phyloP scores from a whole-genome alignment of 2,888 invertebrate genomes.

The Catotricha subobsoleta region DNA sequence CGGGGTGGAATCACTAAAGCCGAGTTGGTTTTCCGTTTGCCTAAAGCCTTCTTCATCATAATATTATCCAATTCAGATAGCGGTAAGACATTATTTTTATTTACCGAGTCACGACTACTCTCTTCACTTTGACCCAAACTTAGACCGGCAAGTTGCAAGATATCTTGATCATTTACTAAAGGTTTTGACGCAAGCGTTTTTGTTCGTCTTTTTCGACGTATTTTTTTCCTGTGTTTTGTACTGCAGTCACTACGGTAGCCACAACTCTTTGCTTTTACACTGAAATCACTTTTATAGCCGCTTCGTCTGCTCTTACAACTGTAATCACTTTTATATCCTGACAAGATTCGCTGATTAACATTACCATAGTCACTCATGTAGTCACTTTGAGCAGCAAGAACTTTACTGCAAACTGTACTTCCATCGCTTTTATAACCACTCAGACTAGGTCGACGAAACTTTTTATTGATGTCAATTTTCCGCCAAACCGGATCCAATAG shows the following conservation, averaged over 20 bases:
- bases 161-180: conserved; percentile 40
- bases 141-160: conserved; percentile 36
- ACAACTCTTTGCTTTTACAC: conserved; percentile 28
- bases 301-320: conserved; percentile 42
- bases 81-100: too few relatives aligned
- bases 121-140: conserved; percentile 36
- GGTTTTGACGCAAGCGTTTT: conserved; percentile 22
- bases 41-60: neutral
- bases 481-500: conserved; percentile 43
- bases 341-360: conserved; percentile 22
- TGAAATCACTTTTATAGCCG: conserved; percentile 36
- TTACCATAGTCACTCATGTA: conserved; percentile 43
- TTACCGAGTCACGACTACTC: conserved; percentile 21
- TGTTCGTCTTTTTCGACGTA: conserved; percentile 19
- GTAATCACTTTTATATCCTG: conserved; percentile 41
- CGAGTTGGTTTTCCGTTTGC: neutral
- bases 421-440: conserved; percentile 11
- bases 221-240: conserved; percentile 30
- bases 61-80: neutral
- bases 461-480: conserved; percentile 43
- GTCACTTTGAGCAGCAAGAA: conserved; percentile 30
- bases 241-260: conserved; percentile 18
- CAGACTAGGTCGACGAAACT: conserved; percentile 37
- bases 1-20: too few relatives aligned
- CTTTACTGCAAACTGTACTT: conserved; percentile 30